A percentile compares a stretch with the other conserved stretches of the same genome.
phyloP scores from a whole-genome alignment of 2,888 invertebrate species.

The Halictus ligatus region DNA sequence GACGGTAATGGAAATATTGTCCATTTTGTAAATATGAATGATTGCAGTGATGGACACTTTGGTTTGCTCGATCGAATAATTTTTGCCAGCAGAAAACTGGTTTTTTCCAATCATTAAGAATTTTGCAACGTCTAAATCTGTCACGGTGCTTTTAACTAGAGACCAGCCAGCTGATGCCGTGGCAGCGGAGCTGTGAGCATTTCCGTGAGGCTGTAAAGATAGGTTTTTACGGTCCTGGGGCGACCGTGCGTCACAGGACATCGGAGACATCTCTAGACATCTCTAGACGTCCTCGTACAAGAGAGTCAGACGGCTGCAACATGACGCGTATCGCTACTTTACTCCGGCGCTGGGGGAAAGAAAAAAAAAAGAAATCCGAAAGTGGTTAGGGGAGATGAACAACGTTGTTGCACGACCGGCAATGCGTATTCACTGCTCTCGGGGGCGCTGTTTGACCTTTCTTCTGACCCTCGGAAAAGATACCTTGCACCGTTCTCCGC shows the following conservation, averaged over 20 bases:
- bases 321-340: slow-evolving; percentile 32
- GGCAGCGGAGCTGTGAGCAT: slow-evolving; percentile 46
- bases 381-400: slow-evolving; percentile 18
- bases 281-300: slow-evolving; percentile 19
- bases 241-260: slow-evolving; percentile 47
- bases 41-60: neutral
- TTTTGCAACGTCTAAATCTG: neutral
- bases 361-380: slow-evolving; percentile 32
- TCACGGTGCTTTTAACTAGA: neutral
- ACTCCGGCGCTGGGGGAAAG: neutral
- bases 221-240: slow-evolving; percentile 70
- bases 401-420: slow-evolving; percentile 21
- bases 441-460: slow-evolving; percentile 47
- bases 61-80: neutral
- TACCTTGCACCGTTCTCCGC: slow-evolving; percentile 22
- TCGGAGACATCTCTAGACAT: slow-evolving; percentile 27
- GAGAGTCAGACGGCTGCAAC: neutral
- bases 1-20: neutral
- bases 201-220: slow-evolving; percentile 68
- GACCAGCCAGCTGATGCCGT: slow-evolving; percentile 28
- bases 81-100: neutral
- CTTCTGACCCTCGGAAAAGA: slow-evolving; percentile 15
- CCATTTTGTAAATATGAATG: too few relatives aligned
- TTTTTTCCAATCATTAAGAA: too few relatives aligned
- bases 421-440: slow-evolving; percentile 48